These are phyloP conservation scores for Dolichopus griseipennis DNA, from an alignment of 2,888 invertebrate genomes.

Conservation along the genomic window DNA sequence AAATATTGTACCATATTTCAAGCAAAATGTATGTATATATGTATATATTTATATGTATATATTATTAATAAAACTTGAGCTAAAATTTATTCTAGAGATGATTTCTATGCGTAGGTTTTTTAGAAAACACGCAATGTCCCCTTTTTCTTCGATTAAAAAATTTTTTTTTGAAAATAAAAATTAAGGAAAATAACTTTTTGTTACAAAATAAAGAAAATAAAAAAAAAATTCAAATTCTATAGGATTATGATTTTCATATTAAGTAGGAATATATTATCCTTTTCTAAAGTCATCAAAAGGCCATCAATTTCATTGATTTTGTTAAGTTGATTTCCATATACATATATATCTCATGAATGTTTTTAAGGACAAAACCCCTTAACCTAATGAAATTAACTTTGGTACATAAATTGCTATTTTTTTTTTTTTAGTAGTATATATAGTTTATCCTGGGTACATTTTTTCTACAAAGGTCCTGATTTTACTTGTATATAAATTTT, in stretches of 20 bases:
- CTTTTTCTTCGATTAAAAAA: background rate
- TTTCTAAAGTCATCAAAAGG: background rate
- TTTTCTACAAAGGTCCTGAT: no score
- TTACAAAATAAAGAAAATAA: background rate
- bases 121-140: no score
- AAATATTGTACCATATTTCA: background rate
- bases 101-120: no score
- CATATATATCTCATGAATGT: no score
- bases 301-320: conserved; percentile 4
- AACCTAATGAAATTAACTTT: conserved; percentile 6
- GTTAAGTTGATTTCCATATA: no score
- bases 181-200: background rate
- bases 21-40: background rate
- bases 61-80: no score
- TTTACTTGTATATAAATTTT: no score
- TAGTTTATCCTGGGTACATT: background rate
- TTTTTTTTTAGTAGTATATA: background rate
- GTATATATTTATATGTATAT: no score
- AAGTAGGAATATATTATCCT: background rate
- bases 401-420: background rate
- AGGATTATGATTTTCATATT: conserved; percentile 4
- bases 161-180: background rate
- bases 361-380: background rate
- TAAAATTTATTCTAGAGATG: no score
- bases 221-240: background rate